phyloP scores from a whole-genome alignment of 2,113 vertebrate genomes.

The Anas platyrhynchos region DNA sequence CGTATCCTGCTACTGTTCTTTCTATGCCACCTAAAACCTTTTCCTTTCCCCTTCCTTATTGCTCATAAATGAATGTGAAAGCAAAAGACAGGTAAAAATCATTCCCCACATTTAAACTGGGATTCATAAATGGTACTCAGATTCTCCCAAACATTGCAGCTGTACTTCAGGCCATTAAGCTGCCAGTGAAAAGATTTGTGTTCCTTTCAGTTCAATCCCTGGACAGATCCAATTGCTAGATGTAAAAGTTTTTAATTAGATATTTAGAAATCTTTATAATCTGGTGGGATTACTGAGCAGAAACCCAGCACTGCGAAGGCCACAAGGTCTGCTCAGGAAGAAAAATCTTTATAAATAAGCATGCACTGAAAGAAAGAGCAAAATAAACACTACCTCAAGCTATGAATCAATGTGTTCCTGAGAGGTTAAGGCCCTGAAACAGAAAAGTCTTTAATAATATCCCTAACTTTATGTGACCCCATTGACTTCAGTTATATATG shows the following conservation, averaged over 20 bases:
- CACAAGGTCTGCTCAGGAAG: neutral
- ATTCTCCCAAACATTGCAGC: neutral
- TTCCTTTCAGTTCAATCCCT: slow-evolving; percentile 3
- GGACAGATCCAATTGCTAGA: neutral
- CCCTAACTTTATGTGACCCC: neutral
- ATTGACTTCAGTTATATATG: neutral
- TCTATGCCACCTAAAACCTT: neutral
- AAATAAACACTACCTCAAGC: slow-evolving; percentile 2
- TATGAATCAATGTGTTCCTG: neutral
- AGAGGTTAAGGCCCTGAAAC: neutral
- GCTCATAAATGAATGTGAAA: neutral
- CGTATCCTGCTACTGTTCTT: neutral
- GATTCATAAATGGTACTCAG: neutral
- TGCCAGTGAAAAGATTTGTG: slow-evolving; percentile 9
- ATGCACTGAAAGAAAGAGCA: neutral
- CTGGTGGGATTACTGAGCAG: slow-evolving; percentile 17
- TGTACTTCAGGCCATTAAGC: neutral
- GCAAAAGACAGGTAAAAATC: neutral
- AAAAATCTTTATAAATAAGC: slow-evolving; percentile 12
- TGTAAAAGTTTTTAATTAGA: slow-evolving; percentile 45
- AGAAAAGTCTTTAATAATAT: neutral
- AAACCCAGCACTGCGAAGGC: neutral
- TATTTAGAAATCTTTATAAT: slow-evolving; percentile 42
- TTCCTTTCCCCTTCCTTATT: neutral
- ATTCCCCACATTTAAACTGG: neutral